phyloP scores from a whole-genome alignment of 2,113 vertebrate species.

The Bubo blakistoni region DNA sequence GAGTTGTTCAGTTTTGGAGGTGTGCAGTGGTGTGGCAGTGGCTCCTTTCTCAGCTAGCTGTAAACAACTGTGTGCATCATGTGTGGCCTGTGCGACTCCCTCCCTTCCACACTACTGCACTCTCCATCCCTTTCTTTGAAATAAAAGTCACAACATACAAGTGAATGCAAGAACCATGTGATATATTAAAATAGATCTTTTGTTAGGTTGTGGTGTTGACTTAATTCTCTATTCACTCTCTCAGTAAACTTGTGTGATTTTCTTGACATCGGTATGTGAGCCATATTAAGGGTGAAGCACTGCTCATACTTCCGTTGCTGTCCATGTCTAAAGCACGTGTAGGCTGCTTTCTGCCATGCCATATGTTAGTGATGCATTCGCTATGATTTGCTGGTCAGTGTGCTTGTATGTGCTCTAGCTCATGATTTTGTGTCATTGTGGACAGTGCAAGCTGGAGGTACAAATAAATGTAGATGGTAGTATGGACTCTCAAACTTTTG shows the following conservation, averaged over 20 bases:
- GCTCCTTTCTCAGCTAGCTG: background rate
- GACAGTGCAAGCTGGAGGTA: background rate
- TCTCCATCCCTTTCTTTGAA: background rate
- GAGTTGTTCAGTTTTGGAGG: background rate
- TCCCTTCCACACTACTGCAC: background rate
- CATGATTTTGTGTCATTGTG: background rate
- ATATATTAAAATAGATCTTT: background rate
- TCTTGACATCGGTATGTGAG: background rate
- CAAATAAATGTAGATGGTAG: background rate
- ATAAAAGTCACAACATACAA: background rate
- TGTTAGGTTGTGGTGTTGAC: background rate
- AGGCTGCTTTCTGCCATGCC: background rate
- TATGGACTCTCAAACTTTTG: background rate
- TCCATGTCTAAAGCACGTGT: background rate
- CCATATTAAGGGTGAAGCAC: background rate
- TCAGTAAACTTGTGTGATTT: background rate
- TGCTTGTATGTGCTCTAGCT: background rate
- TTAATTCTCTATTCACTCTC: background rate
- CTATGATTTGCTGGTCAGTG: background rate
- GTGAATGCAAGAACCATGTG: background rate
- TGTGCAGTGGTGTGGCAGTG: background rate
- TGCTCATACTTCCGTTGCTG: background rate
- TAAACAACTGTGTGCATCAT: background rate
- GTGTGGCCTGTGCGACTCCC: background rate
- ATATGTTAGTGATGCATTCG: background rate